Percentiles rank a stretch among this genome's conserved stretches.
These are phyloP conservation scores for Atherinomorus stipes DNA, from an alignment of 2,113 vertebrate genomes.

Conservation along the genomic window DNA sequence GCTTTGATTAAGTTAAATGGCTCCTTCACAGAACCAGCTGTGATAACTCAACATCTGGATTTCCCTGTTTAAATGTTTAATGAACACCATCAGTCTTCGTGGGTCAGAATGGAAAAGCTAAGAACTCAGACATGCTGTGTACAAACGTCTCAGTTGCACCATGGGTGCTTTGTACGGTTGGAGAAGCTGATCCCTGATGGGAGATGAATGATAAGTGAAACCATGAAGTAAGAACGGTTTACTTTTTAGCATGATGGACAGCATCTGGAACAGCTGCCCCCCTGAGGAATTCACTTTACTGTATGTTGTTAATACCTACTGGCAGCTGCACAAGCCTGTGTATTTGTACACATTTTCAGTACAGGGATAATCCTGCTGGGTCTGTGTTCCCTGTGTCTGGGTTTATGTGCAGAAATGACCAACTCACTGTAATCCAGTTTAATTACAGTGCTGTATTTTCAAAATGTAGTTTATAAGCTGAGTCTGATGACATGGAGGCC, in stretches of 20 bases:
- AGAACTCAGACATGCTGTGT: too few relatives aligned
- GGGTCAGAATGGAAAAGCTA: too few relatives aligned
- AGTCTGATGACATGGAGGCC: too few relatives aligned
- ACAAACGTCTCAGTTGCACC: too few relatives aligned
- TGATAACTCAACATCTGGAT: too few relatives aligned
- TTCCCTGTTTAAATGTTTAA: too few relatives aligned
- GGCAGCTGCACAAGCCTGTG: slow-evolving; percentile 28
- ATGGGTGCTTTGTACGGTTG: too few relatives aligned
- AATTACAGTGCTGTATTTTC: too few relatives aligned
- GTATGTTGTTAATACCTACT: slow-evolving; percentile 30
- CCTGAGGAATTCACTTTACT: slow-evolving; percentile 20
- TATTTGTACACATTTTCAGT: slow-evolving; percentile 57
- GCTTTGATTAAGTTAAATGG: too few relatives aligned
- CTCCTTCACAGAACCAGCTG: too few relatives aligned
- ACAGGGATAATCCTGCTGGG: slow-evolving; percentile 65
- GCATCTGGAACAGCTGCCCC: slow-evolving; percentile 18
- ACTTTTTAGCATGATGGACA: slow-evolving; percentile 34
- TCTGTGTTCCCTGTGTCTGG: slow-evolving; percentile 33
- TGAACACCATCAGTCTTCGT: too few relatives aligned
- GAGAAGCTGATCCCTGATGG: slow-evolving; percentile 25
- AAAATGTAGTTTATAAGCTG: too few relatives aligned
- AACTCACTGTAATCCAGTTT: slow-evolving; percentile 61
- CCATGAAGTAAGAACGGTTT: slow-evolving; percentile 15
- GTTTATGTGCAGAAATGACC: slow-evolving; percentile 61
- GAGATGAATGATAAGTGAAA: slow-evolving; percentile 39